phyloP scores from a whole-genome alignment of 2,888 invertebrate genomes.

The Brenthis ino region DNA sequence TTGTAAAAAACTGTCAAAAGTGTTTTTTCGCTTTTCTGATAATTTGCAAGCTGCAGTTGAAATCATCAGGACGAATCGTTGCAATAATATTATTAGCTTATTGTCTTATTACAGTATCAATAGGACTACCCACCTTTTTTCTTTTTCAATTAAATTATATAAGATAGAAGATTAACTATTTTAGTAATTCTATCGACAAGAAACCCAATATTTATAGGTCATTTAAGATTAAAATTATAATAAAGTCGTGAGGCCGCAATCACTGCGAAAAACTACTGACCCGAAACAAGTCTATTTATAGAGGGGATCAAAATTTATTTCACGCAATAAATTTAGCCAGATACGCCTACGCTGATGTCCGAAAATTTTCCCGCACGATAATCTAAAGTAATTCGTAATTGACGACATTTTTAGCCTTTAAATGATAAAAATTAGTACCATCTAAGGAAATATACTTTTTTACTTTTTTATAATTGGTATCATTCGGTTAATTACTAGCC shows the following conservation, averaged over 20 bases:
- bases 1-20: no score
- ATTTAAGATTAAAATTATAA: constrained; percentile 32
- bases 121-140: no score
- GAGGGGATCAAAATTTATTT: constrained; percentile 23
- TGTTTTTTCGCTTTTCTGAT: no score
- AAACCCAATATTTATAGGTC: constrained; percentile 22
- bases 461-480: no score
- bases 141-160: no score
- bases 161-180: no score
- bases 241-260: constrained; percentile 25
- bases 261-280: constrained; percentile 29
- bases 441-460: no score
- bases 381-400: constrained; percentile 10
- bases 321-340: constrained; percentile 13
- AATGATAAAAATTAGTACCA: not conserved
- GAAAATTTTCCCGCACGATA: constrained; percentile 13
- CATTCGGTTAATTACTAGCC: no score
- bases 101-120: no score
- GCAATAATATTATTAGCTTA: no score
- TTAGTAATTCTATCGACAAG: not conserved
- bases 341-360: constrained; percentile 21
- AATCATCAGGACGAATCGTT: no score
- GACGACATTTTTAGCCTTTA: not conserved
- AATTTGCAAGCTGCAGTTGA: no score
- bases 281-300: constrained; percentile 25